Percentiles rank a stretch among this genome's conserved stretches.
phyloP scores from a whole-genome alignment of 2,888 invertebrate genomes.

The Oligia fasciuncula region DNA sequence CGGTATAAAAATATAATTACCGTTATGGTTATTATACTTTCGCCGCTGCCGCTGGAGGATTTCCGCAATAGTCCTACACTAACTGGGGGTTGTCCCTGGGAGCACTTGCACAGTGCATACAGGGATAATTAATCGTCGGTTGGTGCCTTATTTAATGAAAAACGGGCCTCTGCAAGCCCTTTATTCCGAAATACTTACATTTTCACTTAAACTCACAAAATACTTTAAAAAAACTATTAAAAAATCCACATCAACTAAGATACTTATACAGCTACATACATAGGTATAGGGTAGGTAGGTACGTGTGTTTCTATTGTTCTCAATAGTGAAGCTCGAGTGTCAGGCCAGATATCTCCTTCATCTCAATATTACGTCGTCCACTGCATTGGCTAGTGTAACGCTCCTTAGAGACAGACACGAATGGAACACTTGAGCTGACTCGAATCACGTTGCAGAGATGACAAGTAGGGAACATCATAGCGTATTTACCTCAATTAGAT shows the following conservation, averaged over 20 bases:
- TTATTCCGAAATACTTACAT: neutral
- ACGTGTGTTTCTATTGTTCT: conserved; percentile 36
- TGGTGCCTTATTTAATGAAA: neutral
- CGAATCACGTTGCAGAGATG: conserved; percentile 50
- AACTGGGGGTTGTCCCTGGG: neutral
- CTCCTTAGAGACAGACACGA: conserved; percentile 55
- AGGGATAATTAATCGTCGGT: neutral
- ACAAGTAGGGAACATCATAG: conserved; percentile 36
- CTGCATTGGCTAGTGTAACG: conserved; percentile 55
- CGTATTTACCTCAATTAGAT: conserved; percentile 15
- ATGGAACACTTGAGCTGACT: conserved; percentile 53
- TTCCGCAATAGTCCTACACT: neutral
- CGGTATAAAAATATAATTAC: neutral
- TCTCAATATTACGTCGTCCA: conserved; percentile 48
- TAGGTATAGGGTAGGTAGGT: neutral
- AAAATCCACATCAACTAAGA: neutral
- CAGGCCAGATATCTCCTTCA: conserved; percentile 56
- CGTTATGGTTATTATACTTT: neutral
- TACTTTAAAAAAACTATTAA: neutral
- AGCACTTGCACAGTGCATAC: neutral
- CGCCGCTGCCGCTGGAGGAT: neutral
- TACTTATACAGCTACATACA: neutral
- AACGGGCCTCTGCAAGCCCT: neutral
- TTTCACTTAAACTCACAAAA: neutral
- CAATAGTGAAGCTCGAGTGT: conserved; percentile 51